A percentile compares a stretch with the other conserved stretches of the same genome.
Conservation (phyloP, 1,140 invertebrate genomes). For the Drosophila punjabiensis region DNA sequence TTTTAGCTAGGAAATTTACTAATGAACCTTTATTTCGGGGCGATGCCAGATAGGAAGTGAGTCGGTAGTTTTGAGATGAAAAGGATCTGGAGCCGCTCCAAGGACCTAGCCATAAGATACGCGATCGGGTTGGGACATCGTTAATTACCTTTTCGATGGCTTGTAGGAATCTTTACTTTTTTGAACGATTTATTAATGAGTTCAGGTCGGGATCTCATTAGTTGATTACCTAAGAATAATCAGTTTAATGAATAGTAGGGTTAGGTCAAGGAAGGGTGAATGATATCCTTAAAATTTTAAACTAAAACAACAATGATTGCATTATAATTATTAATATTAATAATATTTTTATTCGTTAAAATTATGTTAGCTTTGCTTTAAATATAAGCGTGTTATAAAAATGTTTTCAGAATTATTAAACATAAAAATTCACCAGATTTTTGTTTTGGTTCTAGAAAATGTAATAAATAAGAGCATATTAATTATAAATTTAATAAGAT, state of each 20-base stretch:
- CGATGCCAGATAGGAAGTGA: conserved; percentile 40
- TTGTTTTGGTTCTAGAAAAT: too few species aligned
- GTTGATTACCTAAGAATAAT: background rate
- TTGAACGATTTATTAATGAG: conserved; percentile 15
- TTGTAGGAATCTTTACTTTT: background rate
- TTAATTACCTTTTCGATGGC: conserved; percentile 19
- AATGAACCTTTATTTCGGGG: conserved; percentile 27
- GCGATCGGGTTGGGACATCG: conserved; percentile 14
- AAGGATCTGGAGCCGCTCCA: conserved; percentile 22
- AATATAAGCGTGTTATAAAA: too few species aligned
- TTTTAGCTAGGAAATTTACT: conserved; percentile 34
- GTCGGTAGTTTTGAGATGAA: conserved; percentile 25
- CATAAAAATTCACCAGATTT: too few species aligned
- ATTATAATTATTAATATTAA: background rate
- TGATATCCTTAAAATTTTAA: background rate
- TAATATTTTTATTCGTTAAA: background rate
- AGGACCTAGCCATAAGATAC: conserved; percentile 13
- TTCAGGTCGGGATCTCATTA: background rate
- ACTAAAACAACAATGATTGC: too few species aligned
- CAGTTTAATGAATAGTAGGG: background rate
- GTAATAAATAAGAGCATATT: too few species aligned
- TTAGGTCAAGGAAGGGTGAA: background rate
- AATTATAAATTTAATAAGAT: too few species aligned
- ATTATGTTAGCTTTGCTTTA: too few species aligned
- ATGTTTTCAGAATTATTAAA: too few species aligned